A percentile compares a stretch with the other conserved stretches of the same genome.
Conservation (phyloP, 2,797 vertebrate genomes). For the Phoeniculus purpureus region DNA sequence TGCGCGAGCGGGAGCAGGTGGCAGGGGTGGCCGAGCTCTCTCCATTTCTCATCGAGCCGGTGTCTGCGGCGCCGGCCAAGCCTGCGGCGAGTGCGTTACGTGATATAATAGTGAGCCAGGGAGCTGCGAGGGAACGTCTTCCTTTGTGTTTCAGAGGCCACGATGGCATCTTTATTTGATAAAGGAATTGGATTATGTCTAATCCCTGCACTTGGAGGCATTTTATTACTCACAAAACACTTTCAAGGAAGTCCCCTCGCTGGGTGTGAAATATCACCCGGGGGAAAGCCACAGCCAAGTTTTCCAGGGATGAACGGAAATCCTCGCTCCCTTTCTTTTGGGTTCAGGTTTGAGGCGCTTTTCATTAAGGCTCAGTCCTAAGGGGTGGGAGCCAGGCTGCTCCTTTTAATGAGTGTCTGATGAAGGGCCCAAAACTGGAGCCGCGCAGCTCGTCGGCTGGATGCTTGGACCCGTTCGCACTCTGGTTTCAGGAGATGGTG, state of each 20-base stretch:
- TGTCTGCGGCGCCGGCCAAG: not conserved
- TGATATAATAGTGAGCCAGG: slow-evolving; percentile 17
- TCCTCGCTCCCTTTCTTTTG: not conserved
- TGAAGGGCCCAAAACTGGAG: not conserved
- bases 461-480: not conserved
- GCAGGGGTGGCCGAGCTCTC: slow-evolving; percentile 9
- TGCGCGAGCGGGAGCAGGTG: slow-evolving; percentile 70
- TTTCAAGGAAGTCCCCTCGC: not conserved
- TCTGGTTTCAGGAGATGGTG: not conserved
- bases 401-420: not conserved
- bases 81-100: not conserved
- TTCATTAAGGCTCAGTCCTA: not conserved
- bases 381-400: not conserved
- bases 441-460: not conserved
- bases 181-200: slow-evolving; percentile 66
- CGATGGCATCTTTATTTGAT: slow-evolving; percentile 64
- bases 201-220: slow-evolving; percentile 20
- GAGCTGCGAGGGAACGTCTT: slow-evolving; percentile 25
- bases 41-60: not conserved
- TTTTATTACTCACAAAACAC: slow-evolving; percentile 56
- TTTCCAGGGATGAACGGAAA: not conserved
- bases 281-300: fast-evolving
- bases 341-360: not conserved
- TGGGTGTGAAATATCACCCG: not conserved
- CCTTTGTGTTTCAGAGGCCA: slow-evolving; percentile 47